Conservation (phyloP, 2,888 invertebrate genomes). For the Tenthredo amoena region DNA sequence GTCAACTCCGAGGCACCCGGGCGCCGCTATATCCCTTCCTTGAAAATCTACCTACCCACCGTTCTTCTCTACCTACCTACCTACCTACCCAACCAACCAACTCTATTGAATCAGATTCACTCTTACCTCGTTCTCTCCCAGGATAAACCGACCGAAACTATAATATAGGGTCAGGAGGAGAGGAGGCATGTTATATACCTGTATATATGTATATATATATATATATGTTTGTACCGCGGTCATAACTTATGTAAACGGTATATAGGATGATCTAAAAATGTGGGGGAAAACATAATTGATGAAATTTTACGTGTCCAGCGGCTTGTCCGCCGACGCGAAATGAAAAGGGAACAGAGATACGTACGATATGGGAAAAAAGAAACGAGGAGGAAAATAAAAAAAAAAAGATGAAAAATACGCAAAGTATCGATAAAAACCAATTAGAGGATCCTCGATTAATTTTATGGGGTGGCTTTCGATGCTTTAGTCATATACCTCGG, state of each 20-base stretch:
- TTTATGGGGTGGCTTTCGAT: constrained; percentile 51
- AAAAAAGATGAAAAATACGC: constrained; percentile 16
- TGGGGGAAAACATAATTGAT: not conserved
- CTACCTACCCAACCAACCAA: not conserved
- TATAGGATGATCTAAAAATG: not conserved
- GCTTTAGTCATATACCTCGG: constrained; percentile 25
- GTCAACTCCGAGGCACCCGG: constrained; percentile 30
- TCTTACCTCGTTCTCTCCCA: not conserved
- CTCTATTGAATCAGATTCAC: not conserved
- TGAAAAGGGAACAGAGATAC: too few relatives aligned
- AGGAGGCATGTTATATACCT: too few relatives aligned
- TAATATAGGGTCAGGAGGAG: not conserved
- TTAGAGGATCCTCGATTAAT: constrained; percentile 54
- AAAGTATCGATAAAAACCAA: constrained; percentile 52
- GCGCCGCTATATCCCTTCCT: not conserved
- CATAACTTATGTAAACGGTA: not conserved
- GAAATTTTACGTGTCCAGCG: too few relatives aligned
- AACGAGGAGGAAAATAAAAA: not conserved
- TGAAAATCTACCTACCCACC: constrained; percentile 10
- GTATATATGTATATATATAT: too few relatives aligned
- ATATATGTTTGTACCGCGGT: too few relatives aligned
- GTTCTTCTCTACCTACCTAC: not conserved
- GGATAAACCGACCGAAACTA: not conserved
- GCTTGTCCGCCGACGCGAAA: too few relatives aligned
- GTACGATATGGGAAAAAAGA: too few relatives aligned